phyloP scores from a whole-genome alignment of 2,797 vertebrate genomes.

The Petrocephalus sullivani region DNA sequence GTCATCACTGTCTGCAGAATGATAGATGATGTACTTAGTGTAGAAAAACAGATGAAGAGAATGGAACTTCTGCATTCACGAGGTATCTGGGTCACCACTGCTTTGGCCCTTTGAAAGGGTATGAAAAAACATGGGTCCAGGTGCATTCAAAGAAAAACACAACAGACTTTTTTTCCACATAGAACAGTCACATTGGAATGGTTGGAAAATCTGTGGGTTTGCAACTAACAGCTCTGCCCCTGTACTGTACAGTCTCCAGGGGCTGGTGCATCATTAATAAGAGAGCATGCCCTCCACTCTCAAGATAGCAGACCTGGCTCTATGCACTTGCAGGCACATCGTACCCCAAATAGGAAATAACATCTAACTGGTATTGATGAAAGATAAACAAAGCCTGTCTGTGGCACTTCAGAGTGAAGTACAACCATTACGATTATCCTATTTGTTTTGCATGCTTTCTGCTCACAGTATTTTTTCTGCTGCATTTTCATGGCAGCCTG shows the following conservation, averaged over 20 bases:
- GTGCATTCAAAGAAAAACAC: background rate
- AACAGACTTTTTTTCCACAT: background rate
- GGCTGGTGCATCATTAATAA: conserved; percentile 2
- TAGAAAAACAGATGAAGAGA: background rate
- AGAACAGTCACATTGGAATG: background rate
- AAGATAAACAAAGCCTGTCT: background rate
- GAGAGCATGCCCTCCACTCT: background rate
- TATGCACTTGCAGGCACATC: background rate
- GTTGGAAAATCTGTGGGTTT: background rate
- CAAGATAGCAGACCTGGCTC: background rate
- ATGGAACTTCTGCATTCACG: background rate
- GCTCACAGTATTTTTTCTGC: background rate
- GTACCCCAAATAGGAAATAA: background rate
- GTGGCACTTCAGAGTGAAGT: background rate
- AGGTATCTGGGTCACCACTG: background rate
- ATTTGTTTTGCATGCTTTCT: background rate
- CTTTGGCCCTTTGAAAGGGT: background rate
- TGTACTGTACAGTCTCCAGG: background rate
- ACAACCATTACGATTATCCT: background rate
- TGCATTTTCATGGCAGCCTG: background rate
- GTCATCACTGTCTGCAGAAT: background rate
- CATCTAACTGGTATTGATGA: background rate
- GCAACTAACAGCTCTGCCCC: background rate
- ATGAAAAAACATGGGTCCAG: background rate
- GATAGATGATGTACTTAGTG: background rate